Conservation (phyloP, 2,113 vertebrate species). For the Gopherus flavomarginatus region DNA sequence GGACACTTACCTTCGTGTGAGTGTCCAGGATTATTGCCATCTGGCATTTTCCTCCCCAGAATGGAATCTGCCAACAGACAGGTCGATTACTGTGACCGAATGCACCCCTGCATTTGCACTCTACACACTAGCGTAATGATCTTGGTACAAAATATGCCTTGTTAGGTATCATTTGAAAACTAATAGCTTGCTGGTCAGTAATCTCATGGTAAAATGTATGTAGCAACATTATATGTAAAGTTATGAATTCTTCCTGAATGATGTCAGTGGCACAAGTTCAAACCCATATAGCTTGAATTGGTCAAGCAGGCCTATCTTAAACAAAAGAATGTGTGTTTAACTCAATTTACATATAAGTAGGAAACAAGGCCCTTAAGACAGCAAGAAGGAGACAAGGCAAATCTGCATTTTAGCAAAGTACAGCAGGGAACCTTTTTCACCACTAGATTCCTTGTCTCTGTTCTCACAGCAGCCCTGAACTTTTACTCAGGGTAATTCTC, state of each 20-base stretch:
- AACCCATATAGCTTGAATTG: neutral
- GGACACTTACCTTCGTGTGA: slow-evolving; percentile 28
- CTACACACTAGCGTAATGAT: neutral
- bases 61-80: slow-evolving; percentile 54
- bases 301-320: neutral
- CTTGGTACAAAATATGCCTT: neutral
- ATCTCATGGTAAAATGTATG: neutral
- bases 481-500: neutral
- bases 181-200: neutral
- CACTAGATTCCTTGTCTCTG: neutral
- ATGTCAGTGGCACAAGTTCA: neutral
- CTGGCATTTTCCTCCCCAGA: slow-evolving; percentile 48
- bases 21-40: slow-evolving; percentile 33
- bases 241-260: neutral
- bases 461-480: neutral
- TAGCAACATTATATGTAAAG: neutral
- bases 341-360: neutral
- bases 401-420: neutral
- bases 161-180: neutral
- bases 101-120: neutral
- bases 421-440: neutral
- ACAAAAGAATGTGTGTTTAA: neutral
- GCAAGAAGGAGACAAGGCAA: neutral
- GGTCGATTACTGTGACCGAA: neutral
- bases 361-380: neutral